Base-by-base conservation (phyloP, 2,797 vertebrate species). In the Lemur catta region DNA sequence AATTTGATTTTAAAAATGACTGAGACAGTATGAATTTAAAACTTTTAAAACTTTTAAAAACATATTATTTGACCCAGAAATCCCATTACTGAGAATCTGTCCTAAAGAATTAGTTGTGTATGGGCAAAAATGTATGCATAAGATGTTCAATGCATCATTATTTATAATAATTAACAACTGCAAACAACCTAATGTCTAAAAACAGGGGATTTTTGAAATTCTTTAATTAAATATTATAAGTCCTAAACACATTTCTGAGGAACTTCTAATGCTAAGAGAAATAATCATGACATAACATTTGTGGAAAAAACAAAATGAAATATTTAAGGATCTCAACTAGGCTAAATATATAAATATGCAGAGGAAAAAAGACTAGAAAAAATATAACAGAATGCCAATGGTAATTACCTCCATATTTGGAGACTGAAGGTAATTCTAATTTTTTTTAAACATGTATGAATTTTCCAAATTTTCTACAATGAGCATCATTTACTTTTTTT, bases 151-250 rank as follows among this genome's bases (percentile, higher is more conserved):
- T 88, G 30, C 59, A 91, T 90, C 63, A 50, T 97, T 95, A 94
- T 94, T 97, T 97, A 97, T 85, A 96, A 78, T 67, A 88, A 97
- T 80, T 91, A 96, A 91, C 61, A 91, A 63, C 26, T 71, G 18
- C 35, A 71, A 90, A 89, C 33, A 93, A 94, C 26, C 43, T 65
- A 78, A 75, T 91, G 28, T n/a, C 46, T 13, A 80, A 86, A 97
- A n/a, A 26, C 33, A 72, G 15, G 8, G 1, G 6, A 46, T 46
- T 79, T 30, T 63, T 80, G 13, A 89, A 35, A 69, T 67, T 95
- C 26, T 89, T 78, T 76, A 10, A 79, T 72, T 55, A 84, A 84
- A 46, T 87, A 48, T 80, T 93, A 43, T 75, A 87, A 93, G 50
- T 85, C 24, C 69, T 61, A 91, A 84, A 59, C 80, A 52, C 50